These are phyloP conservation scores for Campoplex capitator DNA, from an alignment of 2,888 invertebrate species.

Conservation along the genomic window DNA sequence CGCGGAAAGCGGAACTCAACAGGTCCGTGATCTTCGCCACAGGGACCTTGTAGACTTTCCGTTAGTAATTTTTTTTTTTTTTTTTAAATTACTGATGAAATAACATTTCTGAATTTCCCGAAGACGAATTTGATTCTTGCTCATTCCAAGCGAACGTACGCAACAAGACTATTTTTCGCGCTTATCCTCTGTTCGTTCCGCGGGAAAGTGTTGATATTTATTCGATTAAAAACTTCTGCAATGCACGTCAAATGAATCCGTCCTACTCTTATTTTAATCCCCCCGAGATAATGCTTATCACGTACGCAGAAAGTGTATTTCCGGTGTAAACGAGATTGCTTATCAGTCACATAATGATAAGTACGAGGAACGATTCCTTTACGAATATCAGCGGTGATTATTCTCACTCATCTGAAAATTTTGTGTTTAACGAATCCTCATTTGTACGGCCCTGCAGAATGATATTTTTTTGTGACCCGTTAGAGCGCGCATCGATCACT, in stretches of 20 bases:
- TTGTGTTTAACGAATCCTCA: not conserved
- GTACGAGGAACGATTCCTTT: conserved; percentile 21
- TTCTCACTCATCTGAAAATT: not conserved
- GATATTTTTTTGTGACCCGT: not conserved
- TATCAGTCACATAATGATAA: conserved; percentile 23
- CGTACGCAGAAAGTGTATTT: conserved; percentile 17
- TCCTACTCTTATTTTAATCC: not conserved
- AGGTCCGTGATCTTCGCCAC: conserved; percentile 69
- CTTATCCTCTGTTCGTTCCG: not conserved
- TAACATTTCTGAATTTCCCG: not conserved
- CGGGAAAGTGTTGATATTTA: not conserved
- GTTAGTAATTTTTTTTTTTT: not conserved
- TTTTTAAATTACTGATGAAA: not conserved
- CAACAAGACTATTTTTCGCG: not conserved
- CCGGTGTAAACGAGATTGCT: not conserved
- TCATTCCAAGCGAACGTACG: not conserved
- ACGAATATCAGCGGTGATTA: not conserved
- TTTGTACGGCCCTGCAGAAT: conserved; percentile 30
- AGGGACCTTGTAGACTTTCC: conserved; percentile 12
- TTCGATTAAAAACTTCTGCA: not conserved
- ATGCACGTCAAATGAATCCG: not conserved
- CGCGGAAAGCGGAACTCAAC: conserved; percentile 69
- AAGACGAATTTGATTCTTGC: not conserved
- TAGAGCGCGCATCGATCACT: conserved; percentile 28
- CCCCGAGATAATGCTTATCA: conserved; percentile 39